Conservation (phyloP, 2,113 vertebrate species). For the Eptatretus burgeri region DNA sequence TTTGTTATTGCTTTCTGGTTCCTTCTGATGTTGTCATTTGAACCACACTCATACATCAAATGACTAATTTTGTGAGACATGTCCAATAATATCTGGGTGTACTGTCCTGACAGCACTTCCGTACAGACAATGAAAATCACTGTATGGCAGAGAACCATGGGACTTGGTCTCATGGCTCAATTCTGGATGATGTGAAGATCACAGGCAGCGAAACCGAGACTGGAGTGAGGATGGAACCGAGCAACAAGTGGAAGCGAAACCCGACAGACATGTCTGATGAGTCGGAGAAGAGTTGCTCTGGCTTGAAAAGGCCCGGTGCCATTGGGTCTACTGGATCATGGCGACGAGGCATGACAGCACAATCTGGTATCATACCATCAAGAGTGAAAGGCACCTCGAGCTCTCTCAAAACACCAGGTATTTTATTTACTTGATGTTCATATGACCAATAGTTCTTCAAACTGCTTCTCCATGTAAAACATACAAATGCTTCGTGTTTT, state of each 20-base stretch:
- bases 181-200: conserved; percentile 49
- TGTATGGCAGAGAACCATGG: conserved; percentile 30
- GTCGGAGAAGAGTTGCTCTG: conserved; percentile 55
- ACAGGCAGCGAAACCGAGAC: conserved; percentile 51
- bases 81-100: too few relatives aligned
- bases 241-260: conserved; percentile 53
- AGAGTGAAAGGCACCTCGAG: conserved; percentile 37
- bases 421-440: too few relatives aligned
- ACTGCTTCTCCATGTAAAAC: too few relatives aligned
- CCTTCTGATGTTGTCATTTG: too few relatives aligned
- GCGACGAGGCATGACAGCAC: conserved; percentile 71
- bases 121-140: conserved; percentile 79
- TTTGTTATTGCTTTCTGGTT: too few relatives aligned
- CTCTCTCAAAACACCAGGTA: conserved; percentile 9
- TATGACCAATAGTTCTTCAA: too few relatives aligned
- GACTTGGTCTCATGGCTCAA: conserved; percentile 40
- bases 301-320: conserved; percentile 31
- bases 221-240: conserved; percentile 36
- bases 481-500: too few relatives aligned
- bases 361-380: conserved; percentile 70
- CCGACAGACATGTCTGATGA: conserved; percentile 69
- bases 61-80: too few relatives aligned
- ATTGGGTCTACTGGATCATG: conserved; percentile 75
- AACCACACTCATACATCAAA: too few relatives aligned
- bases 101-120: conserved; percentile 13